Percentiles rank a stretch among this genome's conserved stretches.
phyloP scores from a whole-genome alignment of 2,113 vertebrate species.

The Bucco capensis region DNA sequence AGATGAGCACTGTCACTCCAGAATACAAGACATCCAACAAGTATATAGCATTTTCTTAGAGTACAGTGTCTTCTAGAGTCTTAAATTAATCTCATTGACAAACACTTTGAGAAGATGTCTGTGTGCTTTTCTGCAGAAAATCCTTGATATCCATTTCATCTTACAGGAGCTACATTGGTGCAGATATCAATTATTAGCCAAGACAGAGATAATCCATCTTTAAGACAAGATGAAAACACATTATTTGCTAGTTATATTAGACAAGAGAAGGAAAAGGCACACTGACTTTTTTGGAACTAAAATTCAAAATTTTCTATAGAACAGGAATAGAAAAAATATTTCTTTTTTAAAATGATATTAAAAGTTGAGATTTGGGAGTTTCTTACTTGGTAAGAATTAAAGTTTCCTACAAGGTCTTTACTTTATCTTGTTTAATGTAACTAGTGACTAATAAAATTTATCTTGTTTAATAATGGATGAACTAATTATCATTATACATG shows the following conservation, averaged over 20 bases:
- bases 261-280: not conserved
- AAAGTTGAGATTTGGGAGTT: not conserved
- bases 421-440: constrained; percentile 55
- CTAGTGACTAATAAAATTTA: constrained; percentile 62
- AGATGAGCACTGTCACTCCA: not conserved
- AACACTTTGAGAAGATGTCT: not conserved
- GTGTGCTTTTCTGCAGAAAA: not conserved
- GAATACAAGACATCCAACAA: not conserved
- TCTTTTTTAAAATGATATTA: not conserved
- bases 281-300: not conserved
- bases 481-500: constrained; percentile 62
- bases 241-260: not conserved
- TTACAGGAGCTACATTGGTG: not conserved
- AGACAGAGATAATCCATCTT: not conserved
- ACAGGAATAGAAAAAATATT: not conserved
- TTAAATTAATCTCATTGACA: not conserved
- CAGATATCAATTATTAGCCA: not conserved
- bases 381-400: not conserved
- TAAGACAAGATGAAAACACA: not conserved
- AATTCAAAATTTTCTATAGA: not conserved
- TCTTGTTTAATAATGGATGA: constrained; percentile 62
- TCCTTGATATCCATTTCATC: not conserved
- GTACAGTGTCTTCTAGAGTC: not conserved
- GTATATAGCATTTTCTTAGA: not conserved
- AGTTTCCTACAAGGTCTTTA: constrained; percentile 26